A percentile compares a stretch with the other conserved stretches of the same genome.
phyloP scores from a whole-genome alignment of 2,113 vertebrate genomes.

The Empidonax traillii region DNA sequence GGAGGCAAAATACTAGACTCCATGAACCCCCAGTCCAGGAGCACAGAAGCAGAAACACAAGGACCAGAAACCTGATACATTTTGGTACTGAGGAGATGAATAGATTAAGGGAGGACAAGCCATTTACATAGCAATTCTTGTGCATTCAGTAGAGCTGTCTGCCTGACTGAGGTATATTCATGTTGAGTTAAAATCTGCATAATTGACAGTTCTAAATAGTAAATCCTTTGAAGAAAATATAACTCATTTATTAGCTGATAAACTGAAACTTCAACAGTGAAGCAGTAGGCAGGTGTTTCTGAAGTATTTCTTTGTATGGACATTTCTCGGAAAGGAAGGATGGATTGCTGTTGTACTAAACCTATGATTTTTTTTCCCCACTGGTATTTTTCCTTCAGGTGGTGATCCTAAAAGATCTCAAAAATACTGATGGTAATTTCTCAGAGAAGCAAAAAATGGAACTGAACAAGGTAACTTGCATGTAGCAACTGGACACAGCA shows the following conservation, averaged over 20 bases:
- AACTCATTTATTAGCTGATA: neutral
- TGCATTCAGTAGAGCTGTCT: neutral
- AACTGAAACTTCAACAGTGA: neutral
- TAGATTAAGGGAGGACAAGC: neutral
- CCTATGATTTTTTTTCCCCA: neutral
- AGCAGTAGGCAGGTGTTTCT: neutral
- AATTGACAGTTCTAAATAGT: neutral
- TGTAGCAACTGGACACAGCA: neutral
- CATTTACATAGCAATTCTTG: neutral
- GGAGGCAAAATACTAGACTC: neutral
- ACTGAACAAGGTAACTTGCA: conserved; percentile 84
- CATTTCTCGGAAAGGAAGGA: neutral
- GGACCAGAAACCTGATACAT: neutral
- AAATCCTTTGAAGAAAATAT: neutral
- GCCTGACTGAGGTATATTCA: neutral
- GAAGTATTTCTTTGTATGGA: neutral
- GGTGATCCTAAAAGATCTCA: conserved; percentile 92
- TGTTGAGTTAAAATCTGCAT: neutral
- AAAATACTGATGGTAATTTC: conserved; percentile 87
- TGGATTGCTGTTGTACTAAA: neutral
- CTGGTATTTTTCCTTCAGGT: conserved; percentile 73
- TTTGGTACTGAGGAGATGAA: neutral
- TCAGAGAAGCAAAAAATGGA: conserved; percentile 89
- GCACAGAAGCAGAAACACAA: neutral
- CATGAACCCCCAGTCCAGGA: neutral